phyloP scores from a whole-genome alignment of 2,113 vertebrate species.

The Vireo altiloquus region DNA sequence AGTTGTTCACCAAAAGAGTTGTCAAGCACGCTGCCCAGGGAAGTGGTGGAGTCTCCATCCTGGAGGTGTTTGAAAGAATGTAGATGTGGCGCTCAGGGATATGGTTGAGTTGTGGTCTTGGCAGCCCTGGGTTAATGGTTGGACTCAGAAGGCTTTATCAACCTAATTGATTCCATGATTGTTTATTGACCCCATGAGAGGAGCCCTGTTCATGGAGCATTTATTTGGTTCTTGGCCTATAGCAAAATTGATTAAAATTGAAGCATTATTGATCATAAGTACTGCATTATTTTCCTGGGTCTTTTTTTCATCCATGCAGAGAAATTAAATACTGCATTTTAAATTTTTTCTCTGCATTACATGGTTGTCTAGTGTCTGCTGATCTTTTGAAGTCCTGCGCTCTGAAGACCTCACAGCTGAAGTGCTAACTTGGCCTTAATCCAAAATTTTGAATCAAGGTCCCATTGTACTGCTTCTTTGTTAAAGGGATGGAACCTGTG shows the following conservation, averaged over 20 bases:
- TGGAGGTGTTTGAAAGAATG: background rate
- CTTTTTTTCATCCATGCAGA: background rate
- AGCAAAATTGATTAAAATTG: background rate
- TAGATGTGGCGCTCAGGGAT: background rate
- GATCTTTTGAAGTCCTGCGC: background rate
- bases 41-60: background rate
- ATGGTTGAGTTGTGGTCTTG: background rate
- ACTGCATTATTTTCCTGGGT: background rate
- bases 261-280: background rate
- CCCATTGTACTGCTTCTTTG: background rate
- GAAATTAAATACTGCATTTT: background rate
- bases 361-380: background rate
- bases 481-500: background rate
- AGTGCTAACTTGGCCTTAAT: background rate
- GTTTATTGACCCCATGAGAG: background rate
- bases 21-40: background rate
- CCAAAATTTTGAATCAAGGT: background rate
- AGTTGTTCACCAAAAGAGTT: background rate
- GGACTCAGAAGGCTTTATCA: background rate
- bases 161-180: background rate
- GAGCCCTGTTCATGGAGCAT: background rate
- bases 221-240: background rate
- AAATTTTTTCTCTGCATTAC: background rate
- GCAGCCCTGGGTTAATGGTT: background rate
- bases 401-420: background rate